A percentile compares a stretch with the other conserved stretches of the same genome.
Evolutionary conservation across 2,113 vertebrate species (phyloP).

Genomic region (Carassius gibelio): DNA sequence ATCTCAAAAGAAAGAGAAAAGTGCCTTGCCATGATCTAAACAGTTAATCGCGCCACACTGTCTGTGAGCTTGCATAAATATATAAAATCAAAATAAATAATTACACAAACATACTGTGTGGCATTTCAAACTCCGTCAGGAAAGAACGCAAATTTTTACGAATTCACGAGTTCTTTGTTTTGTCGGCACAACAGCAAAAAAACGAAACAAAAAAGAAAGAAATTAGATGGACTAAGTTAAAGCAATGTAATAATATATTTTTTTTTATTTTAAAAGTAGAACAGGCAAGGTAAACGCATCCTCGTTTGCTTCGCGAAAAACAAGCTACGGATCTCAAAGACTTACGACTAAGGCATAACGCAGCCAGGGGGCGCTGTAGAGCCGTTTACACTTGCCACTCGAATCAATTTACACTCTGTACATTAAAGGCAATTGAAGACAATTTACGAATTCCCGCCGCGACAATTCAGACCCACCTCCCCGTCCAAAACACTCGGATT

Average conservation of each 20-base stretch:
- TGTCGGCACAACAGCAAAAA: not conserved
- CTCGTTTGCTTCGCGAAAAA: conserved; percentile 33
- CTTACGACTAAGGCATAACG: conserved; percentile 22
- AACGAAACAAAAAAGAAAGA: not conserved
- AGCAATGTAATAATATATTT: not conserved
- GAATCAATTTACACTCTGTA: conserved; percentile 63
- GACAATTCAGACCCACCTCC: not conserved
- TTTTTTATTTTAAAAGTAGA: conserved; percentile 24
- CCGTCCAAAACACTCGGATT: not conserved
- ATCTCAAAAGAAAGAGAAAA: conserved; percentile 42
- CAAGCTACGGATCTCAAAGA: not conserved
- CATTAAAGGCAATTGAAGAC: conserved; percentile 58
- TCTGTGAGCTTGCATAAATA: conserved; percentile 52
- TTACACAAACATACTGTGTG: conserved; percentile 63
- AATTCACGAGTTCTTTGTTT: conserved; percentile 34
- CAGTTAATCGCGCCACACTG: not conserved
- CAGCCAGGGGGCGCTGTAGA: not conserved
- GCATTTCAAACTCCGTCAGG: conserved; percentile 15
- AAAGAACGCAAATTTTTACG: conserved; percentile 24
- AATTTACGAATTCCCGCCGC: not conserved
- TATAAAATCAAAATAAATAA: conserved; percentile 74
- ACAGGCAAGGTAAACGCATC: conserved; percentile 28
- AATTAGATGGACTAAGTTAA: not conserved
- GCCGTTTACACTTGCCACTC: not conserved
- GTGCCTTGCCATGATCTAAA: conserved; percentile 46